phyloP scores from a whole-genome alignment of 2,113 vertebrate genomes.

The Coturnix japonica region DNA sequence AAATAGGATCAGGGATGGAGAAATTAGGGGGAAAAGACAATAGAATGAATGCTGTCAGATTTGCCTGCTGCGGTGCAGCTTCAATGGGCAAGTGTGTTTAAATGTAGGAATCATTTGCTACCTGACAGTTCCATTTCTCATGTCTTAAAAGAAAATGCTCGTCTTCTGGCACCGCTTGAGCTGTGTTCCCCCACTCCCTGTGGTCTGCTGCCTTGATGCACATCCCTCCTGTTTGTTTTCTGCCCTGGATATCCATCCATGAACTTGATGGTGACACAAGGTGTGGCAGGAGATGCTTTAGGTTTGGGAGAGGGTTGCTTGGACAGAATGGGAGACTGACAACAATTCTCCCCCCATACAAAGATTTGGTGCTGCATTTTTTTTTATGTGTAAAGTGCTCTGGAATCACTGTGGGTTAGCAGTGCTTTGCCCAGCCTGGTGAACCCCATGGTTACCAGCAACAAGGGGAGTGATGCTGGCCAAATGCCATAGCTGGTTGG shows the following conservation, averaged over 20 bases:
- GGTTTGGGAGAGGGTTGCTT: background rate
- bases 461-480: background rate
- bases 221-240: background rate
- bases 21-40: background rate
- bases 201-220: background rate
- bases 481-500: accelerated
- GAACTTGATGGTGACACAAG: background rate
- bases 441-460: accelerated
- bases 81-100: background rate
- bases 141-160: background rate
- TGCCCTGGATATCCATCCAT: background rate
- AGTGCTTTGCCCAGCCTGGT: background rate
- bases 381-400: background rate
- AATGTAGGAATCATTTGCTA: background rate
- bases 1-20: background rate
- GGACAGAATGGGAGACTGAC: background rate
- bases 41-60: background rate
- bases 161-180: background rate
- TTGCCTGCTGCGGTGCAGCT: background rate
- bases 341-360: background rate
- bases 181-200: background rate
- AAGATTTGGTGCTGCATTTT: accelerated
- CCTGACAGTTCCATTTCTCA: background rate
- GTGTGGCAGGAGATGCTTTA: background rate
- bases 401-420: background rate